Evolutionary conservation across 2,888 invertebrate genomes (phyloP), one percentile per base, ranked within the genome.

Genomic region (Megastigmus dorsalis): DNA sequence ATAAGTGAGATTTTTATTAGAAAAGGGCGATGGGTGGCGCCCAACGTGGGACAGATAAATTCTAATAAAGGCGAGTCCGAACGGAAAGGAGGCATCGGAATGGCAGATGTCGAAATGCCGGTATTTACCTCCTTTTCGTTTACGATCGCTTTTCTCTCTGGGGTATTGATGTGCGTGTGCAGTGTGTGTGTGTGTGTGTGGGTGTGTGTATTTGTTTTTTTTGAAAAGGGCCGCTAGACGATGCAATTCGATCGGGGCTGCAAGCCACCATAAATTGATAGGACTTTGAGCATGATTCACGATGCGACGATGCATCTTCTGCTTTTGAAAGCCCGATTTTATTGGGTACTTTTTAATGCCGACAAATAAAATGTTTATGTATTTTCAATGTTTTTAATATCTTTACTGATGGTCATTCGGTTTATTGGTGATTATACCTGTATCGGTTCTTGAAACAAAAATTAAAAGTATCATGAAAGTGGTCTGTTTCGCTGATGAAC

Each of bases 21-120:
- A 26, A 36, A 38, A 55, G 33, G 43, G 15, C n/a, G n/a, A n/a
- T n/a, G n/a, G n/a, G n/a, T n/a, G n/a, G n/a, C 9, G 10, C 20
- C 6, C 26, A 9, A 7, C 57, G 26, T n/a, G 48, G 63, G 50
- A 33, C 52, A 28, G 75, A 75, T 75, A 75, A 75, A 71, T 71
- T 71, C 71, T 67, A 71, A 75, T 75, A 67, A 67, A 75, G 43
- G 15, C n/a, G 62, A 50, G 48, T 48, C 48, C n/a, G n/a, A 38
- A 38, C 10, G 48, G 2, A 50, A 55, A 52, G 20, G 6, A 60
- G 54, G 36, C 52, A n/a, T 18, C 26, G 3, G 62, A 74, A 45
- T 57, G 74, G 55, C 74, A 74, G 63, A 68, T 55, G 68, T 57
- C 68, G 67, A 50, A 59, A 72, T 52, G 59, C 59, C 38, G 48